Base-by-base conservation (phyloP, 2,797 vertebrate genomes). In the Coendou prehensilis region DNA sequence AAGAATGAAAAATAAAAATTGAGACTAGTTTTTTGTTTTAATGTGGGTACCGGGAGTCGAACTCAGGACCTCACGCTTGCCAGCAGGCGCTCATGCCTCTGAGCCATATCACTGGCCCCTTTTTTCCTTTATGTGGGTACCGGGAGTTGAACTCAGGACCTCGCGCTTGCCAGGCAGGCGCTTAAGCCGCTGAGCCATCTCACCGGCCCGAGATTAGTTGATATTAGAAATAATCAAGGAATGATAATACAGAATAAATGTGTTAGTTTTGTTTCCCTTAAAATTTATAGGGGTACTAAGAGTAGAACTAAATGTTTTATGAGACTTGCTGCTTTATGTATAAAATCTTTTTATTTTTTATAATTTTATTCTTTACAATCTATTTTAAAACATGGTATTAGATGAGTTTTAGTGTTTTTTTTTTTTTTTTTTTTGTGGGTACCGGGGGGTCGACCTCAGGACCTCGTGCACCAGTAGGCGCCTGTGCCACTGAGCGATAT, bases 221-320 rank as follows among this genome's bases (percentile, higher is more conserved):
- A 56, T 79, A 50, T 37, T 91, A 28, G 45, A 94, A 89, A 50
- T 89, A 91, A 82, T 86, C 28, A 76, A 87, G 13, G 41, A 86
- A 89, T 73, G 28, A 78, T 78, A 52, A 45, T 67, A 71, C 45
- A 91, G 79, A 92, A 47, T 89, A 84, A 93, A 63, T 28, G 13
- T 30, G 73, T 6, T 73, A 50, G 2, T 54, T 94, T 88, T 15
- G 45, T 96, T 95, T 92, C 8, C 18, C 54, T 59, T 79, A 67
- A 75, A 13, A 47, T 28, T 79, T 54, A 52, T 79, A 37, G 23
- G 30, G 45, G 5, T 37, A n/a, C 15, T 80, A 67, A 63, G 5
- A 89, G 13, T 93, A 78, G 30, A 79, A 91, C 13, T 92, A 84
- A 91, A 59, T 79, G 56, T 86, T 95, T 92, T 90, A 41, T 91